Percentiles rank a stretch among this genome's conserved stretches.
These are phyloP conservation scores for Athene cunicularia DNA, from an alignment of 2,113 vertebrate genomes.

Conservation along the genomic window DNA sequence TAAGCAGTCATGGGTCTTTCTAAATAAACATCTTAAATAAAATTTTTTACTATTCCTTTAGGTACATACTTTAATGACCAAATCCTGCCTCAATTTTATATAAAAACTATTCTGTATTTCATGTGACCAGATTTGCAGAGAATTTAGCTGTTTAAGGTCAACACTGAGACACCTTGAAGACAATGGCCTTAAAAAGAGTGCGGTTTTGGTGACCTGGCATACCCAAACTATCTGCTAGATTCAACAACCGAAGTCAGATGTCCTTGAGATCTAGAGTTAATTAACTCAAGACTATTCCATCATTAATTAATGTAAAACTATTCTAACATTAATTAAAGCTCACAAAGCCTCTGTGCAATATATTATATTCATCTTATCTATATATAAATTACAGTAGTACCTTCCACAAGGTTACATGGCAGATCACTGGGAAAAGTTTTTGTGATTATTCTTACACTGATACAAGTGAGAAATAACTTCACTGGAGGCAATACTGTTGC, in stretches of 20 bases:
- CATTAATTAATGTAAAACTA: constrained; percentile 6
- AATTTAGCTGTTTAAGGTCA: not conserved
- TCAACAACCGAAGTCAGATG: not conserved
- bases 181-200: not conserved
- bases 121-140: accelerated
- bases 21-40: accelerated
- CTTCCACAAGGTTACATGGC: not conserved
- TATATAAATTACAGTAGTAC: not conserved
- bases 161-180: not conserved
- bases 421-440: not conserved
- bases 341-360: not conserved
- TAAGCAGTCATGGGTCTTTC: not conserved
- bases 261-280: constrained; percentile 7
- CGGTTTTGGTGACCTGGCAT: not conserved
- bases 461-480: not conserved
- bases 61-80: not conserved
- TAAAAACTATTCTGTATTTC: not conserved
- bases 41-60: not conserved
- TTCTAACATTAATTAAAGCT: constrained; percentile 38
- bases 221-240: not conserved
- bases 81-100: not conserved
- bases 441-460: not conserved
- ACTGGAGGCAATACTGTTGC: not conserved
- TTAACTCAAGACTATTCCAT: constrained; percentile 5
- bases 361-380: not conserved